Base-by-base conservation (phyloP, 2,113 vertebrate genomes). In the Okapia johnstoni region DNA sequence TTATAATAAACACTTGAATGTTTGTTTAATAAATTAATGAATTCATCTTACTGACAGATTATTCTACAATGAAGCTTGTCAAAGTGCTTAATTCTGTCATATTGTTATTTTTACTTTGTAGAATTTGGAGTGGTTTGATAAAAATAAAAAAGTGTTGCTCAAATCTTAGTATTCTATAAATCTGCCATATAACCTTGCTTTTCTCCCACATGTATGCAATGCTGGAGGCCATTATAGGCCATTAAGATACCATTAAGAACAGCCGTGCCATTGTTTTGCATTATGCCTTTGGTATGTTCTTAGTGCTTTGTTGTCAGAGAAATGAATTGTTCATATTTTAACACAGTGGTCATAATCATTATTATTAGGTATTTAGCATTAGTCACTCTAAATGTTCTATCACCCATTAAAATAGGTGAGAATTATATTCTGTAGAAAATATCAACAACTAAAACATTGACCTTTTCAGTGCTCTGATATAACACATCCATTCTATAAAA, bases 21-120 rank as follows among this genome's bases (percentile, higher is more conserved):
- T 85, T 84, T 97, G 46, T 55, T 89, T 76, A 97, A 94, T 96
- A 84, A 90, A 28, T 70, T n/a, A 61, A 43, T 61, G n/a, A 90
- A 52, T 83, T 11, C 23, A 77, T 85, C 46, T 25, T 63, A 48
- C 12, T 88, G 43, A 55, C 7, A 90, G 4, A 3, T 63, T 84
- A 79, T 90, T 92, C 46, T 83, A 73, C 33, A 83, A 52, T 70
- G 3, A 79, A 84, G 7, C 57, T 52, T 85, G 36, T 73, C 57
- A 90, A 96, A 87, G 70, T 5, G 23, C 13, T 52, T 3, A 96
- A 85, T 50, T 76, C 19, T 77, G 13, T 9, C 25, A 46, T 50
- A 17, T 36, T 63, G 15, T 63, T 46, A 50, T 83, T 86, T 66
- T 92, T 60, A 46, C 58, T 92, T 94, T 57, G 48, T 28, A 93